Percentiles rank a stretch among this genome's conserved stretches.
phyloP scores from a whole-genome alignment of 23 tunicate genomes.

The Oikopleura vanhoeffeni region DNA sequence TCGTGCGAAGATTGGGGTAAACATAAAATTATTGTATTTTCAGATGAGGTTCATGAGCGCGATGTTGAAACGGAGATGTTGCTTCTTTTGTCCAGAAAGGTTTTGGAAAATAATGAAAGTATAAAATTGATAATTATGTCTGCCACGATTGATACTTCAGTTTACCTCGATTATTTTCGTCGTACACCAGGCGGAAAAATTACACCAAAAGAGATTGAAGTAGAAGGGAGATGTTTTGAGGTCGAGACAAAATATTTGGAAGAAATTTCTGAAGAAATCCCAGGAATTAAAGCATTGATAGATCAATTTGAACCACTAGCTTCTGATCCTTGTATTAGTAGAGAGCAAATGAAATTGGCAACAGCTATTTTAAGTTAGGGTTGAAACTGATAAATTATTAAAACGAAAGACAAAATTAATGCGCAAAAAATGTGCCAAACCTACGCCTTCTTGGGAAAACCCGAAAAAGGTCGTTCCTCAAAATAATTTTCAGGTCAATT shows the following conservation, averaged over 20 bases:
- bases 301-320: not conserved
- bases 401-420: too few species aligned
- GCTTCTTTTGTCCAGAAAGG: slow-evolving; percentile 39
- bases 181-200: not conserved
- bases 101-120: slow-evolving; percentile 24
- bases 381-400: too few species aligned
- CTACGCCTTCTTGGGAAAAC: too few species aligned
- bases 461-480: too few species aligned
- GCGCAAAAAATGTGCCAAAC: too few species aligned
- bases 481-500: too few species aligned
- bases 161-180: slow-evolving; percentile 23
- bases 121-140: slow-evolving; percentile 62
- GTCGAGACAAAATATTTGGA: not conserved
- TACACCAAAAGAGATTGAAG: not conserved
- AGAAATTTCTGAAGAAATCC: not conserved
- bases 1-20: not conserved
- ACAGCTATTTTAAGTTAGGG: too few species aligned
- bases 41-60: slow-evolving; percentile 52
- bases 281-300: not conserved
- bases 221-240: not conserved
- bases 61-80: slow-evolving; percentile 78
- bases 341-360: too few species aligned
- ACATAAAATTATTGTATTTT: not conserved
- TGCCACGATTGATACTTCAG: slow-evolving; percentile 38
- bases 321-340: too few species aligned